A percentile compares a stretch with the other conserved stretches of the same genome.
These are phyloP conservation scores for Helleia helle DNA, from an alignment of 2,888 invertebrate genomes.

Conservation along the genomic window DNA sequence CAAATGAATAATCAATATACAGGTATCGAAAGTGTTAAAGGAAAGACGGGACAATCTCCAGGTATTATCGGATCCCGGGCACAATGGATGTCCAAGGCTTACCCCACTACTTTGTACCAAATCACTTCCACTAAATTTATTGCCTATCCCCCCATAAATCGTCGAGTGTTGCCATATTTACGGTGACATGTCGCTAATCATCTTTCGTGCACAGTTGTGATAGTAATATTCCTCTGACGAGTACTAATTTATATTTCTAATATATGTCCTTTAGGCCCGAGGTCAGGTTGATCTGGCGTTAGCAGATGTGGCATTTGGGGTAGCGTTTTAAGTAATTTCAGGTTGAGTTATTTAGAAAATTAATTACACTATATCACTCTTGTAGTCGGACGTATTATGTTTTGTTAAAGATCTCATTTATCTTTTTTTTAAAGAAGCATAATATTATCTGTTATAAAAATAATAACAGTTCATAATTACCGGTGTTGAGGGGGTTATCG, in stretches of 20 bases:
- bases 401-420: no score
- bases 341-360: background rate
- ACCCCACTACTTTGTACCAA: conserved; percentile 70
- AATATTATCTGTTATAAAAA: no score
- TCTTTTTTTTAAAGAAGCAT: no score
- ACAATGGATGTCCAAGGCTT: conserved; percentile 67
- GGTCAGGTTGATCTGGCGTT: conserved; percentile 29
- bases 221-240: conserved; percentile 64
- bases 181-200: conserved; percentile 70
- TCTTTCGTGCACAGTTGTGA: conserved; percentile 53
- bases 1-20: conserved; percentile 17
- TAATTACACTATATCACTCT: no score
- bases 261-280: conserved; percentile 48
- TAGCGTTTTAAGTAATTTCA: background rate
- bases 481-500: no score
- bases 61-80: conserved; percentile 71
- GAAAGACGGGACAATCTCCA: conserved; percentile 67
- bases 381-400: no score
- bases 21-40: conserved; percentile 58
- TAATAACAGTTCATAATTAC: no score
- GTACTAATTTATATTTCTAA: conserved; percentile 63
- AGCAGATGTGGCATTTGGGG: conserved; percentile 20
- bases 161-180: conserved; percentile 72
- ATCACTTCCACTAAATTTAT: conserved; percentile 70
- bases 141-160: conserved; percentile 64